Evolutionary conservation across 2,888 invertebrate species (phyloP).

Genomic region (Hartigia nigra): DNA sequence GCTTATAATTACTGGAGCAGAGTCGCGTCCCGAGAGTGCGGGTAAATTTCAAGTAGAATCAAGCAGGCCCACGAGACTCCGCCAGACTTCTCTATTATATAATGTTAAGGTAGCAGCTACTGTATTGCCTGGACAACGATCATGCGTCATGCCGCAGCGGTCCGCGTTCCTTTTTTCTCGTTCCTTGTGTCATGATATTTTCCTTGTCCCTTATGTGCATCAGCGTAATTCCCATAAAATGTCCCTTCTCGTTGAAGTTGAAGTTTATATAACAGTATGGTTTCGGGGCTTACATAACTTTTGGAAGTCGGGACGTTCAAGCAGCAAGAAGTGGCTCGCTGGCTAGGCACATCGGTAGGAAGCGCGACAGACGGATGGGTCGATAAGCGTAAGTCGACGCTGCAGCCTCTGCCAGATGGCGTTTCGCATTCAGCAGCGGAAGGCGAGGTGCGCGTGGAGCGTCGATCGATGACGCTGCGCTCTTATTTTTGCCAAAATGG

Average conservation of each 20-base stretch:
- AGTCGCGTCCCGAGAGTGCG: background rate
- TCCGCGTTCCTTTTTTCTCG: background rate
- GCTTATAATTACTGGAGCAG: background rate
- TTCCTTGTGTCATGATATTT: constrained; percentile 8
- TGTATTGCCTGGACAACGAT: background rate
- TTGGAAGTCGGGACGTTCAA: constrained; percentile 21
- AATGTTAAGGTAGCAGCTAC: background rate
- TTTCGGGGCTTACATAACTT: constrained; percentile 49
- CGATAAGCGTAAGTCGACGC: constrained; percentile 49
- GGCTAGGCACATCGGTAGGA: constrained; percentile 9
- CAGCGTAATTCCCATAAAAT: background rate
- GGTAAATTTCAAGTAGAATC: background rate
- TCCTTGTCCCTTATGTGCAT: background rate
- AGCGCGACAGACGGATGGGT: constrained; percentile 41
- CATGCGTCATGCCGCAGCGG: background rate
- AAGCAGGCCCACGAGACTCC: background rate
- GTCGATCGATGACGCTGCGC: constrained; percentile 62
- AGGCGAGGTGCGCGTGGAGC: background rate
- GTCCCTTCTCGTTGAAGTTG: background rate
- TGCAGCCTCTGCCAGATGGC: constrained; percentile 53
- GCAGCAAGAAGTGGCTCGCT: constrained; percentile 22
- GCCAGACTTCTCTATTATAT: background rate
- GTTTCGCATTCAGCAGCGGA: constrained; percentile 35
- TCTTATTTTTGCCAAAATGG: constrained; percentile 53
- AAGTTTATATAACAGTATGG: constrained; percentile 45